Evolutionary conservation across 2,888 invertebrate genomes (phyloP).

Genomic region (Oscheius sp.): DNA sequence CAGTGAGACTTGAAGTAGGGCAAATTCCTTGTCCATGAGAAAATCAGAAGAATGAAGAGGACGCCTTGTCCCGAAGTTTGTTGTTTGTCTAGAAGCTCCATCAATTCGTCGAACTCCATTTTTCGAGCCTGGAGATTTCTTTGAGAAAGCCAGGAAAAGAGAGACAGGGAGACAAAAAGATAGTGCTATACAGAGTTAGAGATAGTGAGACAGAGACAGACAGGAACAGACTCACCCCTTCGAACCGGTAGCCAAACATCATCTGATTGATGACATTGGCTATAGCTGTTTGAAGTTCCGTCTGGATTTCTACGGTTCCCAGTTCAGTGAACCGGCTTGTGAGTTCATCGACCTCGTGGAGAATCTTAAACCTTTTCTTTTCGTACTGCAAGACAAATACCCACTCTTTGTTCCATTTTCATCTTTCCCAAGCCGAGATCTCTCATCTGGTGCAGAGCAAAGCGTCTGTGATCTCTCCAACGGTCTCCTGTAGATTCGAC

Average conservation of each 20-base stretch:
- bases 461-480: constrained; percentile 45
- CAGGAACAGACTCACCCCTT: constrained; percentile 15
- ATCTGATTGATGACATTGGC: constrained; percentile 50
- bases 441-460: constrained; percentile 44
- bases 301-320: background rate
- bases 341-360: constrained; percentile 39
- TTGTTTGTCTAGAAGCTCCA: constrained; percentile 3
- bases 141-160: too few species aligned
- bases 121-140: background rate
- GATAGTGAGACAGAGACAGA: background rate
- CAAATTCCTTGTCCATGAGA: background rate
- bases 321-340: background rate
- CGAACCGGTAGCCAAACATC: constrained; percentile 48
- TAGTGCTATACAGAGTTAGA: background rate
- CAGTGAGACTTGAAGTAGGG: constrained; percentile 10
- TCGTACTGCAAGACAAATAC: background rate
- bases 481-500: constrained; percentile 44
- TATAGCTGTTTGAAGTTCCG: constrained; percentile 39
- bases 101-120: constrained; percentile 2
- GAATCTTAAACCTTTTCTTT: constrained; percentile 19
- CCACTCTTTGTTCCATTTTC: constrained; percentile 39
- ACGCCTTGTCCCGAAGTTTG: constrained; percentile 5
- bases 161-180: too few species aligned
- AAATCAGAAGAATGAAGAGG: constrained; percentile 2
- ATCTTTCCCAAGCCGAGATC: constrained; percentile 45